These are phyloP conservation scores for Halyomorpha halys DNA, from an alignment of 1,140 invertebrate genomes.

Conservation along the genomic window DNA sequence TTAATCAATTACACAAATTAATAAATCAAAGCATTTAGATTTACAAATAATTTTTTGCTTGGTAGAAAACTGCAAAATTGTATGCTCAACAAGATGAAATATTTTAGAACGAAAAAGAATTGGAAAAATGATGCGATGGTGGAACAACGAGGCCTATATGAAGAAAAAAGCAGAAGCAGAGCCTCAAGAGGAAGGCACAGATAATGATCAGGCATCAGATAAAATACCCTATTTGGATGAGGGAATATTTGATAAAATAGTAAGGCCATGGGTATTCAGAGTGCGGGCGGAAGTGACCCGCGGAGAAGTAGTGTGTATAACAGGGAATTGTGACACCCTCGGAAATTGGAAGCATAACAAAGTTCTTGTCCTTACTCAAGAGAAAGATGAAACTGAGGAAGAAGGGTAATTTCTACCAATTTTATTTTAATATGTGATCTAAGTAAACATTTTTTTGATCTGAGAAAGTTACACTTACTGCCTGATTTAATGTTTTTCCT, in stretches of 20 bases:
- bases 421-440: background rate
- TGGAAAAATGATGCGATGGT: conserved; percentile 29
- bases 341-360: conserved; percentile 41
- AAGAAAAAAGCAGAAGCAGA: background rate
- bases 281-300: conserved; percentile 36
- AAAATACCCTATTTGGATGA: background rate
- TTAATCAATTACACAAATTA: too few species aligned
- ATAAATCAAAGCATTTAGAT: background rate
- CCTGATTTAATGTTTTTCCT: too few species aligned
- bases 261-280: conserved; percentile 34
- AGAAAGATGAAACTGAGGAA: conserved; percentile 21
- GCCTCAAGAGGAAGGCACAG: background rate
- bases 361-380: conserved; percentile 32
- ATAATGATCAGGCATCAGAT: background rate
- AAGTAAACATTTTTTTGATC: too few species aligned
- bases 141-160: conserved; percentile 28
- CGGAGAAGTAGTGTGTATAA: conserved; percentile 41
- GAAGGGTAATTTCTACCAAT: conserved; percentile 16
- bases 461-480: too few species aligned
- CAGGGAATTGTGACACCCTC: conserved; percentile 40
- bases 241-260: background rate
- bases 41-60: conserved; percentile 9
- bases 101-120: conserved; percentile 12
- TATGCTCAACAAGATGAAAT: conserved; percentile 10
- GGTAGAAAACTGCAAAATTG: conserved; percentile 2